Percentiles rank a stretch among this genome's conserved stretches.
These are phyloP conservation scores for Andrena flavipes DNA, from an alignment of 2,888 invertebrate genomes.

Conservation along the genomic window DNA sequence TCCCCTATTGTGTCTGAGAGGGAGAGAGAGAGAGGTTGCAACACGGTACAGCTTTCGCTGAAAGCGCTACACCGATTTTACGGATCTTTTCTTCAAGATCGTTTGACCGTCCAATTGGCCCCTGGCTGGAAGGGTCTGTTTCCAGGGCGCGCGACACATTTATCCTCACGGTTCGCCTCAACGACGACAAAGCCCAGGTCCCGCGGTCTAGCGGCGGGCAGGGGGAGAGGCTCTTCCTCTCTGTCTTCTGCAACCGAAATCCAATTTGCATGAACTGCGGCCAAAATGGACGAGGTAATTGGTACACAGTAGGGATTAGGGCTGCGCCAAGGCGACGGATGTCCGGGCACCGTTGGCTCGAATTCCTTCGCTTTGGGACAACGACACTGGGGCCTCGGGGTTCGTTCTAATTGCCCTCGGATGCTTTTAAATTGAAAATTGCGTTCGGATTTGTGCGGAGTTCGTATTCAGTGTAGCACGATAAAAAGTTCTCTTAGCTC, in stretches of 20 bases:
- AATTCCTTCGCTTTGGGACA: constrained; percentile 34
- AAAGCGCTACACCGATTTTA: constrained; percentile 42
- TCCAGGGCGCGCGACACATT: constrained; percentile 53
- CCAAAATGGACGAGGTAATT: constrained; percentile 78
- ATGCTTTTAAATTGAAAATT: constrained; percentile 42
- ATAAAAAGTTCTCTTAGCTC: no score
- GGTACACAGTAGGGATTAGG: constrained; percentile 80
- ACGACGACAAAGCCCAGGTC: constrained; percentile 54
- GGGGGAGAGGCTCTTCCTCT: constrained; percentile 44
- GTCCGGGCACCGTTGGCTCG: constrained; percentile 49
- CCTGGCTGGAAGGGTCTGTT: constrained; percentile 31
- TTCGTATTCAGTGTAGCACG: neutral
- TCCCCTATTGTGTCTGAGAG: constrained; percentile 46
- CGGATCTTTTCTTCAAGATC: constrained; percentile 32
- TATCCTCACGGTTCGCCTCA: constrained; percentile 44
- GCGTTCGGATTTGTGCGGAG: neutral
- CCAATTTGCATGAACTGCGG: constrained; percentile 81
- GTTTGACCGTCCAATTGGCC: constrained; percentile 35
- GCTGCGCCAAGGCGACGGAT: constrained; percentile 74
- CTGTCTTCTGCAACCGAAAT: constrained; percentile 76
- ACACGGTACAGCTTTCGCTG: neutral
- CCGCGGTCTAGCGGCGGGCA: constrained; percentile 36
- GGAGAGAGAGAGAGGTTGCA: neutral
- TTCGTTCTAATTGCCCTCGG: constrained; percentile 34
- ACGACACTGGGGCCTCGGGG: constrained; percentile 8